These are phyloP conservation scores for Apis mellifera DNA, from an alignment of 1,140 invertebrate species.

Conservation along the genomic window Amel_HAv3.1 CM009941.2:9877001-9877500, in stretches of 20 bases:
- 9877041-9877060: constrained; percentile 41
- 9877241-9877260: constrained; percentile 5
- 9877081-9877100: constrained; percentile 36
- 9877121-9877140: constrained; percentile 74
- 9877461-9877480: background rate
- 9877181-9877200: constrained; percentile 43
- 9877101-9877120: constrained; percentile 53
- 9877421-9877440: background rate
- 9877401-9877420: background rate
- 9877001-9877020: background rate
- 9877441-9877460: background rate
- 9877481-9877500: background rate
- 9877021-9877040: background rate
- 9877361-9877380: background rate
- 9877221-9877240: constrained; percentile 30
- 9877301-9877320: constrained; percentile 18
- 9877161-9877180: constrained; percentile 17
- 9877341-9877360: background rate
- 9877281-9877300: constrained; percentile 13
- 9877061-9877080: constrained; percentile 52
- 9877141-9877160: constrained; percentile 45
- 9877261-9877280: background rate
- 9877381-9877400: background rate
- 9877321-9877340: background rate
- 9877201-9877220: constrained; percentile 41